These are phyloP conservation scores for Hirundichthys speculiger DNA, from an alignment of 2,113 vertebrate genomes.

Conservation along the genomic window DNA sequence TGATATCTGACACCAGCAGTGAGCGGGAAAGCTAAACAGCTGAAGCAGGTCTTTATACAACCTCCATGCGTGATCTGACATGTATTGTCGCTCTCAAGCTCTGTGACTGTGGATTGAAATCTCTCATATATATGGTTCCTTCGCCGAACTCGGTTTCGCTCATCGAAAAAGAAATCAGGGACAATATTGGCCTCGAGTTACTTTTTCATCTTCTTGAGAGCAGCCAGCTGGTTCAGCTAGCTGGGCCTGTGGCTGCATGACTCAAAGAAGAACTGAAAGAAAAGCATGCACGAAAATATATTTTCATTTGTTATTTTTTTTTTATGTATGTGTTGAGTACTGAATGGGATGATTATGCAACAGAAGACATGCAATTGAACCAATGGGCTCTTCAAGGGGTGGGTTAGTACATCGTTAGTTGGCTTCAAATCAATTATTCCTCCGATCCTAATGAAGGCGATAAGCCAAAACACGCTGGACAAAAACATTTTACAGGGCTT, in stretches of 20 bases:
- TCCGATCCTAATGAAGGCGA: no score
- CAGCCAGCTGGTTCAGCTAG: not conserved
- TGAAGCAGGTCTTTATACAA: conserved; percentile 1
- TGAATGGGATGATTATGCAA: no score
- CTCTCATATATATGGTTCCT: conserved; percentile 2
- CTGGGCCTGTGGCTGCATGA: not conserved
- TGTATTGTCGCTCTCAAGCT: not conserved
- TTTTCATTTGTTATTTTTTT: no score
- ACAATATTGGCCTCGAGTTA: conserved; percentile 3
- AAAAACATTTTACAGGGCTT: no score
- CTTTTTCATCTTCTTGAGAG: conserved; percentile 8
- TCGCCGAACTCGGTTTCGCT: not conserved
- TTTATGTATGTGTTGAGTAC: no score
- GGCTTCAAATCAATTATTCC: no score
- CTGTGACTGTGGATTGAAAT: conserved; percentile 6
- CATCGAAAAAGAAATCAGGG: not conserved
- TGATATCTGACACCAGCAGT: not conserved
- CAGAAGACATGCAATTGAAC: no score
- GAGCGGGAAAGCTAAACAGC: conserved; percentile 4
- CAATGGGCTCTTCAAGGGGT: no score
- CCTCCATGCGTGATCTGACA: not conserved
- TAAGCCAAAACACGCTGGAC: no score
- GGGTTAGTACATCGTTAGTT: no score
- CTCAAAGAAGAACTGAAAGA: not conserved
- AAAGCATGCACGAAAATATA: no score